These are phyloP conservation scores for Nasonovia ribisnigri DNA, from an alignment of 2,888 invertebrate species.

Conservation along the genomic window DNA sequence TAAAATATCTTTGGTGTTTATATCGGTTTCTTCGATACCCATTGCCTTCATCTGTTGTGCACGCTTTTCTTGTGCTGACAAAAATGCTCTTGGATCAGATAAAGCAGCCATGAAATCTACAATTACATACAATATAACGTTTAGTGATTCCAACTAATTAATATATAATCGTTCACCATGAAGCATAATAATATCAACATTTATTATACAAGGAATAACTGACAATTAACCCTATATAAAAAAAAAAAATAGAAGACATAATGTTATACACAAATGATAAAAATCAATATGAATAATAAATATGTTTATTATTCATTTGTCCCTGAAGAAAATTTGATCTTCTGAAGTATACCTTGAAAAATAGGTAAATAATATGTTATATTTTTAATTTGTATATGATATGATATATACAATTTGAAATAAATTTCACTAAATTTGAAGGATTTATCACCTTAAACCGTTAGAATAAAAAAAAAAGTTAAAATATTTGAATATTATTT, in stretches of 20 bases:
- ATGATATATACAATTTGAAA: too few species aligned
- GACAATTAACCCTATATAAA: not conserved
- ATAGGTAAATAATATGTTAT: not conserved
- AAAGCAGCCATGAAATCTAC: constrained; percentile 97
- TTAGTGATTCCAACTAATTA: not conserved
- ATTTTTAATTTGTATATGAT: too few species aligned
- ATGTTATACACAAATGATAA: not conserved
- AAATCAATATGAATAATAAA: not conserved
- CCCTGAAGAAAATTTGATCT: not conserved
- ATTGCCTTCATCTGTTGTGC: constrained; percentile 94
- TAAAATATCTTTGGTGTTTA: constrained; percentile 70
- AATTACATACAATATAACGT: not conserved
- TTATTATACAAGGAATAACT: not conserved
- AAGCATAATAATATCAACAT: not conserved
- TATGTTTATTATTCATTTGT: not conserved
- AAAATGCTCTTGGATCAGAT: constrained; percentile 93
- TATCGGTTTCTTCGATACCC: constrained; percentile 87
- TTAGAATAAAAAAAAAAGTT: too few species aligned
- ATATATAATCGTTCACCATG: not conserved
- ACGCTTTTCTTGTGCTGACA: constrained; percentile 87
- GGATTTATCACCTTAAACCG: too few species aligned
- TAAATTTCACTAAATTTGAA: too few species aligned
- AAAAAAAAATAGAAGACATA: not conserved
- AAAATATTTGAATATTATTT: too few species aligned
- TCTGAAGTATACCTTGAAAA: not conserved